These are phyloP conservation scores for Chascanopsetta lugubris DNA, from an alignment of 2,113 vertebrate genomes.

Conservation along the genomic window DNA sequence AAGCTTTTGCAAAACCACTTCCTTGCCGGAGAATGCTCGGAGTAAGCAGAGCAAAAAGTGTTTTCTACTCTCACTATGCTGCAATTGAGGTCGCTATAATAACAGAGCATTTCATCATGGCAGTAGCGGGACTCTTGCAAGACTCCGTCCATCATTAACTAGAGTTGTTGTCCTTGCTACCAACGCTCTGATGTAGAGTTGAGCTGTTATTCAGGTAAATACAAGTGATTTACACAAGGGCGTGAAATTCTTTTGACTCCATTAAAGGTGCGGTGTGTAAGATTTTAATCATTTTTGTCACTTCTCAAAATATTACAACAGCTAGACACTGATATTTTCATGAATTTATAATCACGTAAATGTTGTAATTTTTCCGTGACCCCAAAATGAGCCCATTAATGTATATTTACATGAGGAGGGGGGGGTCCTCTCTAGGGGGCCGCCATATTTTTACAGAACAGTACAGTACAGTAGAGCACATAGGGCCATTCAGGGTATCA, in stretches of 20 bases:
- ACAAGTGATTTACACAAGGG: not conserved
- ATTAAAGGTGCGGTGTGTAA: too few relatives aligned
- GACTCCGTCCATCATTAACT: constrained; percentile 13
- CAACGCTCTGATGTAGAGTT: not conserved
- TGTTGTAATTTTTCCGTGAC: too few relatives aligned
- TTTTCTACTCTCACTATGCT: constrained; percentile 36
- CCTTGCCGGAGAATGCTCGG: constrained; percentile 48
- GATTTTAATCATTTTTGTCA: too few relatives aligned
- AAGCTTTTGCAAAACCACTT: constrained; percentile 68
- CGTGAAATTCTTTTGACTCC: constrained; percentile 15
- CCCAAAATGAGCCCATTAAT: too few relatives aligned
- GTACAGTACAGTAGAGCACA: too few relatives aligned
- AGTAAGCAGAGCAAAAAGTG: constrained; percentile 54
- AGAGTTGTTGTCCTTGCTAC: constrained; percentile 15
- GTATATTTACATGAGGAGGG: too few relatives aligned
- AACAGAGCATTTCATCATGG: constrained; percentile 46
- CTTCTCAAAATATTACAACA: too few relatives aligned
- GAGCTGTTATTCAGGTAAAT: not conserved
- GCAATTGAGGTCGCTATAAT: constrained; percentile 66
- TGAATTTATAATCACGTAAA: too few relatives aligned
- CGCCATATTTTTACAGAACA: too few relatives aligned
- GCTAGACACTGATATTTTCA: too few relatives aligned
- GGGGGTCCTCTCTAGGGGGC: too few relatives aligned
- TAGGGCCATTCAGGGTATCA: too few relatives aligned
- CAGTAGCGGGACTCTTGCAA: constrained; percentile 30